Base-by-base conservation (phyloP, 1,140 invertebrate species). In the Adelges cooleyi region DNA sequence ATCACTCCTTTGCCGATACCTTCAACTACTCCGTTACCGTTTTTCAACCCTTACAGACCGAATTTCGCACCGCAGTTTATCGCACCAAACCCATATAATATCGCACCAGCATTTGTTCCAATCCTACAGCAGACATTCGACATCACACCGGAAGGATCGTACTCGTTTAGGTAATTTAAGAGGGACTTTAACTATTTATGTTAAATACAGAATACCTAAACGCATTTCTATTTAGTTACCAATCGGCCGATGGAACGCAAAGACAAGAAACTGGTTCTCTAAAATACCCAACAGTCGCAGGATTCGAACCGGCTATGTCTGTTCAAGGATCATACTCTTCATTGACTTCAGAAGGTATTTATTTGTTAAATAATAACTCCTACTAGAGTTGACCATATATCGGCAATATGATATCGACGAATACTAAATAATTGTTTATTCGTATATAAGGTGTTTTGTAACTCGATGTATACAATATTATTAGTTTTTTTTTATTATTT, bases 281-380 rank as follows among this genome's bases (percentile, higher is more conserved):
- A 3, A 68, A 67, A 23, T 69, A 56, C 29, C 62, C 67, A 22
- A 66, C 69, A 42, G 65, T 68, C 3, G 68, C 66, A 54, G 70
- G 69, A 46, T 67, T 66, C 23, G 69, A 69, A 3, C 56, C 54
- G 49, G 42, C 48, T 33, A 18, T 67, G 36, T 27, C 68, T 18
- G 70, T 80, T 36, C 76, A 79, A 67, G 81, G 81, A 9, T 77
- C 76, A 0, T 81, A 80, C 17, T 76, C 79, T 54, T 82, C 81
- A 70, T 78, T 78, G 40, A 75, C 77, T 3, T 80, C 80, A 0
- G 79, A 80, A 65, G 80, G 80, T 13, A 77, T 74, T 25, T 20
- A 38, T 15, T 25, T 3, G 25, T 22, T n/a, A 11, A 38, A 38
- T 38, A 38, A 38, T 38, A 38, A 8, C 36, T 38, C 6, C 36